Evolutionary conservation across 2,797 vertebrate species (phyloP).

Genomic region (Gymnocypris eckloni): DNA sequence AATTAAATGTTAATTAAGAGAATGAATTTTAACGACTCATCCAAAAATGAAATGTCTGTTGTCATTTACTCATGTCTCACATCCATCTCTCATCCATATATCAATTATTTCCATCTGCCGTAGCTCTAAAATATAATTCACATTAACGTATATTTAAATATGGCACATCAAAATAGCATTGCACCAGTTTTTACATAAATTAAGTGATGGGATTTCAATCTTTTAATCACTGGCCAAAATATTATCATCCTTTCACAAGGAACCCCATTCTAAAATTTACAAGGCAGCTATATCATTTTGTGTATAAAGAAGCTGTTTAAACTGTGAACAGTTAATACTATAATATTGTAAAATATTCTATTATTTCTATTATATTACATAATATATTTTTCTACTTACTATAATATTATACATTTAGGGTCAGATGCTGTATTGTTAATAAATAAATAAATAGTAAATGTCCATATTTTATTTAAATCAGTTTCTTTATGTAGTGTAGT

Average conservation of each 20-base stretch:
- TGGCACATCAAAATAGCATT: background rate
- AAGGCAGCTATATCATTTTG: background rate
- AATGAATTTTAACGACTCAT: background rate
- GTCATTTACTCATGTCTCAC: background rate
- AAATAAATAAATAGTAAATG: background rate
- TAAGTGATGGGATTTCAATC: background rate
- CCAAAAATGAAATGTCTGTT: conserved; percentile 15
- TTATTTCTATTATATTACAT: background rate
- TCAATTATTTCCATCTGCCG: background rate
- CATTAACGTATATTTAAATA: background rate
- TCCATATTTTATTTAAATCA: background rate
- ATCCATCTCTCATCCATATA: background rate
- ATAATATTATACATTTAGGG: background rate
- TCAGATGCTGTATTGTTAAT: background rate
- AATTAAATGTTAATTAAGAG: background rate
- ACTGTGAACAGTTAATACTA: background rate
- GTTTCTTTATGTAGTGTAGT: background rate
- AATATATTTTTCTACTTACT: background rate
- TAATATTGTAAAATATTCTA: background rate
- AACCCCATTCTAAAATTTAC: background rate
- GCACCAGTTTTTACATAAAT: background rate
- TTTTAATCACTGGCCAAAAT: background rate
- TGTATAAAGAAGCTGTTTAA: background rate
- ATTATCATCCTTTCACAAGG: background rate
- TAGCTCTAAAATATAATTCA: background rate